These are phyloP conservation scores for Tribolium madens DNA, from an alignment of 1,140 invertebrate genomes.

Conservation along the genomic window DNA sequence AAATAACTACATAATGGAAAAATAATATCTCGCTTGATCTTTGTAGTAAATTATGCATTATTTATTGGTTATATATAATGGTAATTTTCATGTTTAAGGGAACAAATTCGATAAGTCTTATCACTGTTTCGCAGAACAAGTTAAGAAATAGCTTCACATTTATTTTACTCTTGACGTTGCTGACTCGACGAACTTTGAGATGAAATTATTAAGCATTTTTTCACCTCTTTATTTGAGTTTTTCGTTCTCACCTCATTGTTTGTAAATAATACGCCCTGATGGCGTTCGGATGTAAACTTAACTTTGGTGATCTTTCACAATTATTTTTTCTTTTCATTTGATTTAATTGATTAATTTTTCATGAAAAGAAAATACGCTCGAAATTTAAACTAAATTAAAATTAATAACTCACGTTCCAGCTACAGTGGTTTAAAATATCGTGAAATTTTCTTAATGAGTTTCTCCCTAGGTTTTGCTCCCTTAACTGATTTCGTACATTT, in stretches of 20 bases:
- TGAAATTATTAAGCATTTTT: constrained; percentile 20
- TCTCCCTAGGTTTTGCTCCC: constrained; percentile 36
- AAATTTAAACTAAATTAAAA: constrained; percentile 44
- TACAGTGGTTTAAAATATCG: constrained; percentile 43
- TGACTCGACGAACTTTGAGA: constrained; percentile 5
- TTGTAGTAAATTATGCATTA: constrained; percentile 47
- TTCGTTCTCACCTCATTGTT: constrained; percentile 11
- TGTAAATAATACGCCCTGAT: constrained; percentile 24
- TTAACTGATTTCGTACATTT: constrained; percentile 53
- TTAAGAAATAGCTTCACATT: constrained; percentile 31
- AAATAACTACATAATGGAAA: constrained; percentile 55
- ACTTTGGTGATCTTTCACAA: constrained; percentile 25
- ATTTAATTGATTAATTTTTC: constrained; percentile 38
- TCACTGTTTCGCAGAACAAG: constrained; percentile 38
- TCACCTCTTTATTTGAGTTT: background rate
- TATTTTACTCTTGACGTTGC: constrained; percentile 30
- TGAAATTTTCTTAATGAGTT: constrained; percentile 52
- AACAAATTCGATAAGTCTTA: constrained; percentile 33
- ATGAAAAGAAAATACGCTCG: constrained; percentile 23
- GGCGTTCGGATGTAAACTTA: background rate
- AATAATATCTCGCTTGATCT: constrained; percentile 52
- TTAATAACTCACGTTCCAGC: constrained; percentile 44
- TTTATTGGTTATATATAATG: constrained; percentile 46
- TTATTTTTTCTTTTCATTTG: constrained; percentile 35
- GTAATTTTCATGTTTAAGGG: constrained; percentile 36